Evolutionary conservation across 2,797 vertebrate species (phyloP).

Genomic region (Falco biarmicus): DNA sequence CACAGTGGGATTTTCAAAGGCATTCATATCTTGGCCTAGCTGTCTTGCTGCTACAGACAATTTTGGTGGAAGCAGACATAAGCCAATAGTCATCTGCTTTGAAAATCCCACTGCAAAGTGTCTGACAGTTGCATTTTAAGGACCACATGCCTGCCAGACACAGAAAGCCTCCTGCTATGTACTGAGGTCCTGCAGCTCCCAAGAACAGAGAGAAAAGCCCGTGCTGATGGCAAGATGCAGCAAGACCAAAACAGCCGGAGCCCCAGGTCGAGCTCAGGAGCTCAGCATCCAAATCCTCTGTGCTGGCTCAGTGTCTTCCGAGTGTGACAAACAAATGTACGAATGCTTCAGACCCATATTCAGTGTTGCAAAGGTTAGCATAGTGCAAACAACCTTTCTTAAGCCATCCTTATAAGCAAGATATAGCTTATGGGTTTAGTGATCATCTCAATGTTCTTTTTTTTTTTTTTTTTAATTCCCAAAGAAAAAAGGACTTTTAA

Average conservation of each 20-base stretch:
- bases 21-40: not conserved
- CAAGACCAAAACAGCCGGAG: not conserved
- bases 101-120: not conserved
- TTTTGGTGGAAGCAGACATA: not conserved
- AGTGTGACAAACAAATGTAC: not conserved
- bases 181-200: not conserved
- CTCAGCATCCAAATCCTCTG: not conserved
- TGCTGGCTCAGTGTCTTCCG: not conserved
- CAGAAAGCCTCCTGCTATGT: not conserved
- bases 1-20: not conserved
- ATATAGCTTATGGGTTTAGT: rapidly evolving
- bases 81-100: not conserved
- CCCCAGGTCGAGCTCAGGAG: not conserved
- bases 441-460: not conserved
- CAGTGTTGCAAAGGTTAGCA: not conserved
- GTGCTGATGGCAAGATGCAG: not conserved
- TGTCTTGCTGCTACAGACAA: not conserved
- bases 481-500: not conserved
- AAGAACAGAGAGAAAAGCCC: not conserved
- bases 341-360: not conserved
- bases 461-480: not conserved
- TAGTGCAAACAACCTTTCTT: not conserved
- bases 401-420: not conserved
- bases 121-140: slow-evolving; percentile 31
- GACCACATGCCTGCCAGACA: slow-evolving; percentile 42